Percentiles rank a stretch among this genome's conserved stretches.
Evolutionary conservation across 2,113 vertebrate genomes (phyloP).

Genomic region (Lynx canadensis): DNA sequence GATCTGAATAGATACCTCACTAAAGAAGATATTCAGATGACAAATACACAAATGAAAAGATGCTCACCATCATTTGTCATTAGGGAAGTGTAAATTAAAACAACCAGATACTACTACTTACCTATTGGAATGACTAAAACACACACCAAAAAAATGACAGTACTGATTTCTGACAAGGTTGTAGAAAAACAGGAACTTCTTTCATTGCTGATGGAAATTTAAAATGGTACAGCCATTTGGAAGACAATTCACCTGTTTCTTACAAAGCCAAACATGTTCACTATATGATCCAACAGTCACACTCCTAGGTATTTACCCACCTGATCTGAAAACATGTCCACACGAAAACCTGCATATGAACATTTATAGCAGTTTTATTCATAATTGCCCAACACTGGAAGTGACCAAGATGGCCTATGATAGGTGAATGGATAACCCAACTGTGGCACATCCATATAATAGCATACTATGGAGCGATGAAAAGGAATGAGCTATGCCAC

Average conservation of each 20-base stretch:
- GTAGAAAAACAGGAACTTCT: neutral
- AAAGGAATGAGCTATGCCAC: neutral
- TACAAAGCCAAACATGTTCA: neutral
- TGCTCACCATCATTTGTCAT: neutral
- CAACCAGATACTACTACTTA: neutral
- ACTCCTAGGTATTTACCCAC: neutral
- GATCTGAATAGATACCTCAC: neutral
- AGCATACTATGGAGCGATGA: neutral
- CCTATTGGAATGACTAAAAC: neutral
- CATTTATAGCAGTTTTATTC: neutral
- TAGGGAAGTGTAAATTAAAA: neutral
- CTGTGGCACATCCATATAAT: neutral
- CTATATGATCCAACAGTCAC: neutral
- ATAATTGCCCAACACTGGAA: neutral
- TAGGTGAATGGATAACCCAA: constrained; percentile 3
- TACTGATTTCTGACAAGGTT: neutral
- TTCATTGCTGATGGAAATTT: neutral
- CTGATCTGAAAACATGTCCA: neutral
- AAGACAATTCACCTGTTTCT: neutral
- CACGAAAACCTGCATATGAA: neutral
- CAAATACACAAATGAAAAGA: neutral
- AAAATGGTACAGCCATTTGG: neutral
- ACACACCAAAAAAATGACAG: neutral
- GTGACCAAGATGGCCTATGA: neutral
- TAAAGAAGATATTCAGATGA: neutral